A percentile compares a stretch with the other conserved stretches of the same genome.
Conservation (phyloP, 2,888 invertebrate genomes). For the Augiades crinisus region DNA sequence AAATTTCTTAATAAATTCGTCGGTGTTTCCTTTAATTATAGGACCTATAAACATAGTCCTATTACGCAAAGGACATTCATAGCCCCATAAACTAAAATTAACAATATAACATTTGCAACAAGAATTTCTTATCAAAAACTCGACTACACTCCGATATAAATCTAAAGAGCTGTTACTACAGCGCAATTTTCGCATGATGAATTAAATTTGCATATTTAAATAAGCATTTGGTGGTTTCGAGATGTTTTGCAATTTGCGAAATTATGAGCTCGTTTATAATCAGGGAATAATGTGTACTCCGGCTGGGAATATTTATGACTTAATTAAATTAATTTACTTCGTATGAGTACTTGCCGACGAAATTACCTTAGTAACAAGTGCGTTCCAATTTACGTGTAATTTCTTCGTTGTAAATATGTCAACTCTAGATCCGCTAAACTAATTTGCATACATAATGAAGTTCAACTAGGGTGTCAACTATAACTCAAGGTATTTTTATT, state of each 20-base stretch:
- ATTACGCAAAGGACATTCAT: no score
- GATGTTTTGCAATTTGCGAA: conserved; percentile 25
- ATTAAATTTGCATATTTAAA: conserved; percentile 26
- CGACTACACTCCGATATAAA: conserved; percentile 12
- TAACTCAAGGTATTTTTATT: no score
- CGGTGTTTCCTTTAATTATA: no score
- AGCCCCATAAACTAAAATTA: background rate
- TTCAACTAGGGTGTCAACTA: no score
- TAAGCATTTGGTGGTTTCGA: conserved; percentile 22
- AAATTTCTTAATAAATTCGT: no score
- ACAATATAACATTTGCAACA: background rate
- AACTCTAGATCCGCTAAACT: no score
- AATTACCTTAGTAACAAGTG: background rate
- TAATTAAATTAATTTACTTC: conserved; percentile 23
- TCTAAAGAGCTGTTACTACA: conserved; percentile 24
- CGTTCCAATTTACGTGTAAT: background rate
- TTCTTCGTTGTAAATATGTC: background rate
- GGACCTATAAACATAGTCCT: no score
- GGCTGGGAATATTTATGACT: conserved; percentile 21
- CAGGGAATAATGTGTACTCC: conserved; percentile 17
- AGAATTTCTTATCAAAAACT: background rate
- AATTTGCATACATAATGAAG: background rate
- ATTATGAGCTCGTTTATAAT: conserved; percentile 24
- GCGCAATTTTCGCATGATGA: conserved; percentile 24
- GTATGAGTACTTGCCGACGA: background rate